Percentiles rank a stretch among this genome's conserved stretches.
Evolutionary conservation across 2,113 vertebrate species (phyloP).

Genomic region (Rhadina sibilatrix): DNA sequence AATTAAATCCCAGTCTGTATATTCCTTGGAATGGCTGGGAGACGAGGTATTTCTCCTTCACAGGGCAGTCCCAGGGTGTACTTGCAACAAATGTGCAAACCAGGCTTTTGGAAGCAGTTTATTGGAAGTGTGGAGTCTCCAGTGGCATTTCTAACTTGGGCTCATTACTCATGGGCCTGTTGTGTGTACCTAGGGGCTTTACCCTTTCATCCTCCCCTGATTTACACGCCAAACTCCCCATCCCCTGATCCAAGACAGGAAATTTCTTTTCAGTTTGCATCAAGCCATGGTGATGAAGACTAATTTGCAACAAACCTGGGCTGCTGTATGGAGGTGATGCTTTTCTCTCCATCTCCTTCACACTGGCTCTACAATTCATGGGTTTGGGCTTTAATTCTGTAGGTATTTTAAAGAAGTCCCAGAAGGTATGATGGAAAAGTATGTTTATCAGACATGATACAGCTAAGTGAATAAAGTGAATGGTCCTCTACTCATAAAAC

Average conservation of each 20-base stretch:
- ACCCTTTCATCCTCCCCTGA: not conserved
- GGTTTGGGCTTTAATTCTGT: not conserved
- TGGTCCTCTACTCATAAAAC: not conserved
- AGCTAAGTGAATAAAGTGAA: not conserved
- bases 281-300: not conserved
- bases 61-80: not conserved
- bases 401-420: not conserved
- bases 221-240: not conserved
- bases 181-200: not conserved
- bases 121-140: not conserved
- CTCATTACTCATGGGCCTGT: not conserved
- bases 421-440: not conserved
- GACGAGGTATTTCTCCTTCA: not conserved
- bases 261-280: slow-evolving; percentile 9
- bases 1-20: not conserved
- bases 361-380: not conserved
- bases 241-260: slow-evolving; percentile 12
- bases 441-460: not conserved
- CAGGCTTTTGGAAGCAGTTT: not conserved
- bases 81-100: not conserved
- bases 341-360: not conserved
- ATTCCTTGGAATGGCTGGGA: not conserved
- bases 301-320: not conserved
- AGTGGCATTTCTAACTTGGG: not conserved
- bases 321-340: not conserved